Base-by-base conservation (phyloP, 2,797 vertebrate species). In the Lindbergichthys nudifrons region DNA sequence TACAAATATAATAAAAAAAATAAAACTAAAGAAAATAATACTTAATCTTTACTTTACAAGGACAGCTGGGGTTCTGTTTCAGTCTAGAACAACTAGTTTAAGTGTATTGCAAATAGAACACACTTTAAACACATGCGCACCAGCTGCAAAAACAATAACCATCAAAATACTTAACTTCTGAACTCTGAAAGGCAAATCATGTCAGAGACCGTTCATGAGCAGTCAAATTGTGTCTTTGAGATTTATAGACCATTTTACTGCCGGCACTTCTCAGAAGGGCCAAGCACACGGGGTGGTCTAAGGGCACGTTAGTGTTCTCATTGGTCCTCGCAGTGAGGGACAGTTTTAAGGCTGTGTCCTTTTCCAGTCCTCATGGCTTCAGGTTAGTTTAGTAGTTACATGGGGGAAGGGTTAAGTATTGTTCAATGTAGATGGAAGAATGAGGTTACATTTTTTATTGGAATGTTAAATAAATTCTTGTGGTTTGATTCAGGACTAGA, bases 211-310 rank as follows among this genome's bases (percentile, higher is more conserved):
- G 12, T 9, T 21, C n/a, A 30, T 60, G 48, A 16, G 48, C 42
- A n/a, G 36, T 70, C 60, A 15, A 43, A 51, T 30, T 54, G 7
- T 65, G 45, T 65, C 70, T 14, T 18, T 0, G 30, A 50, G 73
- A 81, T 75, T 79, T 79, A 79, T 61, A 14, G 47, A 60, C 26
- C 16, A 32, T 54, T 79, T 80, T 48, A 75, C 32, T 67, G 50
- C 70, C 41, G 36, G 10, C 9, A 36, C 23, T 47, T 45, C 48
- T 58, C 58, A 64, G 9, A 43, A 39, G 23, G 26, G 42, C 43
- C 30, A 65, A 71, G 45, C 71, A 4, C 52, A 23, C 3, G 3
- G 3, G 53, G 65, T 61, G 46, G 0, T 64, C 13, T n/a, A 11
- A 42, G 41, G 57, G 42, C 13, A 6, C 26, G 1, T 63, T 5